Evolutionary conservation across 92 coral and sea anemone genomes (phyloP).

Genomic region (Epizoanthus scotinus): DNA sequence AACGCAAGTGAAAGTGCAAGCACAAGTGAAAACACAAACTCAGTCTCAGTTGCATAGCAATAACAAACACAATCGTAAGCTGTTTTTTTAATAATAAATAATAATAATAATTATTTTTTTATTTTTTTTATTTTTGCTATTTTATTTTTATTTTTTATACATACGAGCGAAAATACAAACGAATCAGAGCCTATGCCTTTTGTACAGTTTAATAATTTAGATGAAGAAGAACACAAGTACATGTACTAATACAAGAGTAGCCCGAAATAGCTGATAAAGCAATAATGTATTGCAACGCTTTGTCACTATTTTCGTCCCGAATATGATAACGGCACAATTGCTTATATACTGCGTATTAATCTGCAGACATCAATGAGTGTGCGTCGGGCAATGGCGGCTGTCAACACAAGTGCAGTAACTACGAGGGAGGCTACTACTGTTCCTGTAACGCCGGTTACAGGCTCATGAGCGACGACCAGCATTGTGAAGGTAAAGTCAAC

Average conservation of each 20-base stretch:
- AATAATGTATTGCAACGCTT: too few species aligned
- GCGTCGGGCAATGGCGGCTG: conserved; percentile 73
- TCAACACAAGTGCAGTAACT: conserved; percentile 75
- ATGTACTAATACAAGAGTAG: neutral
- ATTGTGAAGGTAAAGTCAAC: conserved; percentile 84
- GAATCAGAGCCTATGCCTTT: too few species aligned
- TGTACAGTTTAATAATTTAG: too few species aligned
- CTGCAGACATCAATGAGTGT: conserved; percentile 88
- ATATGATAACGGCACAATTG: neutral
- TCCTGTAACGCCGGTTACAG: conserved; percentile 83
- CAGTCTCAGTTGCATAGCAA: too few species aligned
- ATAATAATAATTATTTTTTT: too few species aligned
- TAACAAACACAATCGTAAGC: too few species aligned
- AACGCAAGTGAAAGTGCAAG: neutral
- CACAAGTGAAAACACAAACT: too few species aligned
- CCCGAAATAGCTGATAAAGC: neutral
- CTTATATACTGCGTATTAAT: neutral
- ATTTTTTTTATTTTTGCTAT: too few species aligned
- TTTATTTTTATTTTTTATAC: too few species aligned
- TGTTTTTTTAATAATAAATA: too few species aligned
- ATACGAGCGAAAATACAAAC: too few species aligned
- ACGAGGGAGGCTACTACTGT: conserved; percentile 89
- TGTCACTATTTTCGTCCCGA: neutral
- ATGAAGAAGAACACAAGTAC: neutral
- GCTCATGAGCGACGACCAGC: conserved; percentile 77